A percentile compares a stretch with the other conserved stretches of the same genome.
Evolutionary conservation across 2,797 vertebrate species (phyloP).

Genomic region (Spondyliosoma cantharus): DNA sequence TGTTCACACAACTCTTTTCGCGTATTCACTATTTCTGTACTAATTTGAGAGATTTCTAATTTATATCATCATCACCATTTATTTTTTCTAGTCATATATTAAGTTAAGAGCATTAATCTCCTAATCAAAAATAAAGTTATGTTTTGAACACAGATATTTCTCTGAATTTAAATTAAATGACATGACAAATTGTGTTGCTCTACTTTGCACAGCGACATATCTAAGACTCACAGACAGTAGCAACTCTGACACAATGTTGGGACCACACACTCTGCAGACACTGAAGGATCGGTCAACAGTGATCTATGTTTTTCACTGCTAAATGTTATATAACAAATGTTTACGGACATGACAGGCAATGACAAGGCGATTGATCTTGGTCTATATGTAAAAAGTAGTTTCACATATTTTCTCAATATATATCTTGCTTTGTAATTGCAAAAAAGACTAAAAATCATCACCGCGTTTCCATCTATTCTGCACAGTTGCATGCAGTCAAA

Average conservation of each 20-base stretch:
- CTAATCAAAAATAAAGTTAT: neutral
- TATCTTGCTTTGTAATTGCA: conserved; percentile 7
- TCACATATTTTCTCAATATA: neutral
- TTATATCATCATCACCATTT: no score
- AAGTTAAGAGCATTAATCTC: neutral
- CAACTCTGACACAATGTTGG: conserved; percentile 1
- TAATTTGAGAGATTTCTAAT: conserved; percentile 7
- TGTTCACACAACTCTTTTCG: neutral
- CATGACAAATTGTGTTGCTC: neutral
- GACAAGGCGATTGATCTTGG: neutral
- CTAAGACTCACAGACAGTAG: neutral
- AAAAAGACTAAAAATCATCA: conserved; percentile 11
- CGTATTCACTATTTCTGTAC: neutral
- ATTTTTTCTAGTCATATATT: neutral
- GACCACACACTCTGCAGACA: conserved; percentile 26
- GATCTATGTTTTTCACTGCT: conserved; percentile 4
- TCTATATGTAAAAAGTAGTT: conserved; percentile 2
- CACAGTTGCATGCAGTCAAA: neutral
- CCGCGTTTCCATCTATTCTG: neutral
- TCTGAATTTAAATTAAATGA: conserved; percentile 1
- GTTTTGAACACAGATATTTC: neutral
- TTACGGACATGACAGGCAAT: conserved; percentile 2
- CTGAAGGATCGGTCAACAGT: conserved; percentile 8
- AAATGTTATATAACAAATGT: conserved; percentile 12
- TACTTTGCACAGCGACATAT: neutral